Percentiles rank a stretch among this genome's conserved stretches.
Evolutionary conservation across 2,888 invertebrate species (phyloP).

Genomic region (Neoascia interrupta): DNA sequence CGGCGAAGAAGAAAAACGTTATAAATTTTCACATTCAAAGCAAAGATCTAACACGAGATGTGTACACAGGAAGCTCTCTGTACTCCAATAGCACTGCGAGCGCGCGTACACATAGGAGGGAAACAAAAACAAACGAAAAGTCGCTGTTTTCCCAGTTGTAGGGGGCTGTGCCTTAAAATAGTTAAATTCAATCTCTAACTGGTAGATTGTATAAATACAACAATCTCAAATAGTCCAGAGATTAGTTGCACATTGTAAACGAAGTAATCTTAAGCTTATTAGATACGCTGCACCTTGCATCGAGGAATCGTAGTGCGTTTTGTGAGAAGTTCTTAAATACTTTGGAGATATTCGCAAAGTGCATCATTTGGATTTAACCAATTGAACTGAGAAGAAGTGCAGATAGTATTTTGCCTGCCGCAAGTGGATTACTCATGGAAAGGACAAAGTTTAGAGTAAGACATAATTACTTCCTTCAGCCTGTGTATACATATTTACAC

Average conservation of each 20-base stretch:
- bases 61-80: conserved; percentile 62
- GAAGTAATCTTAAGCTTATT: conserved; percentile 59
- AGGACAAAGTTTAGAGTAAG: conserved; percentile 71
- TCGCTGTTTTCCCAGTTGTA: conserved; percentile 18
- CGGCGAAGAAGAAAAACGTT: conserved; percentile 55
- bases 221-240: conserved; percentile 67
- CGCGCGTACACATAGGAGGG: conserved; percentile 23
- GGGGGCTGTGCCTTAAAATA: conserved; percentile 64
- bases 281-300: conserved; percentile 60
- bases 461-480: no score
- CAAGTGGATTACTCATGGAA: conserved; percentile 60
- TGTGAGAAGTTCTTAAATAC: conserved; percentile 58
- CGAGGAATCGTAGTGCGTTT: conserved; percentile 57
- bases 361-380: conserved; percentile 50
- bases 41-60: conserved; percentile 55
- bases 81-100: conserved; percentile 56
- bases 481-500: background rate
- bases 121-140: conserved; percentile 31
- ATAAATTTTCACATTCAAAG: conserved; percentile 53
- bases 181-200: conserved; percentile 43
- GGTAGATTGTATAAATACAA: conserved; percentile 71
- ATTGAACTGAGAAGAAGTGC: conserved; percentile 20
- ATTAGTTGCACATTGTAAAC: conserved; percentile 69
- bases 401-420: background rate
- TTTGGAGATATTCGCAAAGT: conserved; percentile 32